Percentiles rank a stretch among this genome's conserved stretches.
phyloP scores from a whole-genome alignment of 2,113 vertebrate genomes.

The Suricata suricatta region DNA sequence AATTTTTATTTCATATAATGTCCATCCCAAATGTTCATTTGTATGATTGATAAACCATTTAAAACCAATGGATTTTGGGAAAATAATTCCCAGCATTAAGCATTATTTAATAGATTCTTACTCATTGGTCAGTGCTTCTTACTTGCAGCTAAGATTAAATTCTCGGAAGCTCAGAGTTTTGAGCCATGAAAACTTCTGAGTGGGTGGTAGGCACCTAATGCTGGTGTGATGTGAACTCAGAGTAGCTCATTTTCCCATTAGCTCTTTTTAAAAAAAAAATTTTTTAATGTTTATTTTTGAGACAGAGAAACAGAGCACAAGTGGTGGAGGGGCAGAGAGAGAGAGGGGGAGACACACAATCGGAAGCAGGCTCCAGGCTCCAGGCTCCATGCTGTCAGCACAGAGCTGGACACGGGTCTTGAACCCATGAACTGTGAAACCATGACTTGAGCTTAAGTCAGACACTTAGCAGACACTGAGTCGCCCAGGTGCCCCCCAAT shows the following conservation, averaged over 20 bases:
- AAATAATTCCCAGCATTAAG: slow-evolving; percentile 10
- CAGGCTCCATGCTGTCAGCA: too few relatives aligned
- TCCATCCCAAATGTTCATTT: neutral
- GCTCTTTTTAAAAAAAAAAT: neutral
- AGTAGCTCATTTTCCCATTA: neutral
- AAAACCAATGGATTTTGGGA: neutral
- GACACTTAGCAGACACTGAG: too few relatives aligned
- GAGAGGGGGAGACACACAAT: too few relatives aligned
- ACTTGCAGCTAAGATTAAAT: slow-evolving; percentile 59
- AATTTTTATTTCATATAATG: neutral
- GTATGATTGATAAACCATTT: slow-evolving; percentile 53
- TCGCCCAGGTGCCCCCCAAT: too few relatives aligned
- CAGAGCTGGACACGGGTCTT: too few relatives aligned
- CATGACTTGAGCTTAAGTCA: too few relatives aligned
- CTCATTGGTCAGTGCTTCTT: slow-evolving; percentile 57
- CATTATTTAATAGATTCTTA: slow-evolving; percentile 55
- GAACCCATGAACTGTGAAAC: too few relatives aligned
- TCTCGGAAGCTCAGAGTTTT: slow-evolving; percentile 34
- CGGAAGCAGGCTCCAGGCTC: too few relatives aligned
- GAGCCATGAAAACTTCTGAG: slow-evolving; percentile 11
- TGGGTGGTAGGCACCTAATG: neutral
- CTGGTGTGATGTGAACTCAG: neutral
- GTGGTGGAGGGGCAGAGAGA: too few relatives aligned
- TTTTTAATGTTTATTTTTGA: too few relatives aligned
- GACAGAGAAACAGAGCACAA: too few relatives aligned